Evolutionary conservation across 1,140 invertebrate genomes (phyloP), one percentile per base, ranked within the genome.

Genomic region (Elymnias hypermnestra): DNA sequence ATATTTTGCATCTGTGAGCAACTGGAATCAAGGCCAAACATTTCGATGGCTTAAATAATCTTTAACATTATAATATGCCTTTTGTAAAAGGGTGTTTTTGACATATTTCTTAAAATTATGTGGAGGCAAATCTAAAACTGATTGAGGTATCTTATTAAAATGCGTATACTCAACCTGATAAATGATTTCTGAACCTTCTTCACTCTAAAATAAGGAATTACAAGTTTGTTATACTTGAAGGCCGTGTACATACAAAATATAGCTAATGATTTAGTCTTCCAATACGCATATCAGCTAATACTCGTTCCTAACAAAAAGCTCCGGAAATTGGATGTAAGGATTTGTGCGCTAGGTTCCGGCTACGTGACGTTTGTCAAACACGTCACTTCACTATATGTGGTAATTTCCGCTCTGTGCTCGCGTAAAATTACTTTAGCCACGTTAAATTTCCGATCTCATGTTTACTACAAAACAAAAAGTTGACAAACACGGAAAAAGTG

Each of bases 291-390:
- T 81, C 77, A 78, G 76, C 76, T 84, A 84, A 84, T 84, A 83
- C 78, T 67, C 71, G 71, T 73, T 79, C 74, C 69, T 72, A 76
- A 83, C 82, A 85, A 85, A 82, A 85, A 83, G 74, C 66, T 10
- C 73, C 73, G 82, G 82, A 85, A 85, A 85, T 85, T 85, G 78
- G 82, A 85, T 83, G 83, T 83, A 85, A 85, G 82, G 82, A 85
- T 85, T 78, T 85, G 73, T 70, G 64, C 69, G 70, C 63, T 60
- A 53, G 74, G 69, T 72, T 81, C 76, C 81, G 81, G 74, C 74
- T 84, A 83, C 82, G 82, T 83, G 82, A 83, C 82, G 78, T 77
- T 78, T 85, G 78, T 83, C 78, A 78, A 85, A 83, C 81, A 83
- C 72, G 78, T 85, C 81, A 85, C 72, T 76, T 74, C 74, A 81